Evolutionary conservation across 2,113 vertebrate genomes (phyloP), one percentile per base, ranked within the genome.

Genomic region (Brachypodius melanocephalos): DNA sequence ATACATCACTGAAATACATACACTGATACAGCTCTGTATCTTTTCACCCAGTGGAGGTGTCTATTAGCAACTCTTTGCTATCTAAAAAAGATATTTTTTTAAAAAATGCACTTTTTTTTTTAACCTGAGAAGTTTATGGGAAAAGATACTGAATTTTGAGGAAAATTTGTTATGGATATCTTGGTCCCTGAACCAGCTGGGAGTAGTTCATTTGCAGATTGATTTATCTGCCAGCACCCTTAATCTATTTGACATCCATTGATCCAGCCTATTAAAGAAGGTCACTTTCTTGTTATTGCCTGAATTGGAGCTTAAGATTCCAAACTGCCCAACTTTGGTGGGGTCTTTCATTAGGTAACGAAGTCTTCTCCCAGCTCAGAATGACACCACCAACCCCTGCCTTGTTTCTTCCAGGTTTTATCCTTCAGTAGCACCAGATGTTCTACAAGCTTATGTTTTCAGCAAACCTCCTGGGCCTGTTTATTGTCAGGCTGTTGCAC

Each of bases 191-290:
- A 61, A 76, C 12, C 22, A 9, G 48, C 55, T 79, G 83, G 38
- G n/a, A 57, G 36, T 17, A 62, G 89, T 90, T 95, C 10, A 83
- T 83, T 76, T 96, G 72, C 45, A 68, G 59, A 83, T 62, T 79
- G 58, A 79, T 3, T 88, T 59, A 43, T 40, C 85, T 92, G 66
- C 18, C 48, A 72, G n/a, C 19, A 67, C 48, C 58, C 57, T 28
- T 90, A 91, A 90, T 92, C 52, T 85, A 12, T 95, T 73, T 88
- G 91, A 83, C 42, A 7, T 88, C 36, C 67, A 88, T 92, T 61
- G 91, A 95, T 86, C 46, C 54, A 55, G 38, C 26, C 58, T 22
- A 10, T 58, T 89, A 72, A 43, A 65, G 72, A 57, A 73, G 51
- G 81, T 89, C 49, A 45, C 51, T 62, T 86, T 84, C 73, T 84